Conservation (phyloP, 1,140 invertebrate species). For the Ceratosolen fusciceps region DNA sequence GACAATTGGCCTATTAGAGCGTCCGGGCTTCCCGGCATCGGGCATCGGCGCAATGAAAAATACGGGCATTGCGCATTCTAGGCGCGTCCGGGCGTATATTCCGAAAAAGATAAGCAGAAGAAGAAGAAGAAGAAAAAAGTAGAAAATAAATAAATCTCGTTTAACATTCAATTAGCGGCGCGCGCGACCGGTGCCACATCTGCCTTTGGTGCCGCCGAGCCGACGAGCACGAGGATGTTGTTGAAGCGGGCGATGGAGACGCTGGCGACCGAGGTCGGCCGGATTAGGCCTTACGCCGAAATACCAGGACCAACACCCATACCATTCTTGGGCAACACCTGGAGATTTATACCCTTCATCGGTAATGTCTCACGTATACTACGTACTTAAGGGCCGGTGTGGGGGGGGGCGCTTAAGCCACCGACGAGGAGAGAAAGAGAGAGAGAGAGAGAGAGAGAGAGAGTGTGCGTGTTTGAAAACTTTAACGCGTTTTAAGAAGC, state of each 20-base stretch:
- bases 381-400: neutral
- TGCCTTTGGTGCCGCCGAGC: constrained; percentile 8
- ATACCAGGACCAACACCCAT: constrained; percentile 84
- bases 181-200: neutral
- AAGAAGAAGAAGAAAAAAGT: too few relatives aligned
- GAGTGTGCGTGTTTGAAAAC: too few relatives aligned
- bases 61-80: neutral
- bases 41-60: neutral
- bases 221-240: neutral
- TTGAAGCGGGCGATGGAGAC: constrained; percentile 48
- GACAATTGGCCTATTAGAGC: too few relatives aligned
- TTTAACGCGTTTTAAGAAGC: too few relatives aligned
- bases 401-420: too few relatives aligned
- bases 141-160: neutral
- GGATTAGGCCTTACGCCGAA: constrained; percentile 74
- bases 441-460: too few relatives aligned
- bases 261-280: constrained; percentile 15
- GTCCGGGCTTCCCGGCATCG: too few relatives aligned
- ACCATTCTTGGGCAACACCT: constrained; percentile 85
- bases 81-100: neutral
- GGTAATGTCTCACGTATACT: constrained; percentile 65
- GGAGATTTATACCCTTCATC: constrained; percentile 81
- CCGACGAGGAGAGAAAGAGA: too few relatives aligned
- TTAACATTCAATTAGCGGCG: constrained; percentile 12
- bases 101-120: too few relatives aligned